Percentiles rank a stretch among this genome's conserved stretches.
Evolutionary conservation across 2,888 invertebrate genomes (phyloP).

Genomic region (Eupithecia exiguata): DNA sequence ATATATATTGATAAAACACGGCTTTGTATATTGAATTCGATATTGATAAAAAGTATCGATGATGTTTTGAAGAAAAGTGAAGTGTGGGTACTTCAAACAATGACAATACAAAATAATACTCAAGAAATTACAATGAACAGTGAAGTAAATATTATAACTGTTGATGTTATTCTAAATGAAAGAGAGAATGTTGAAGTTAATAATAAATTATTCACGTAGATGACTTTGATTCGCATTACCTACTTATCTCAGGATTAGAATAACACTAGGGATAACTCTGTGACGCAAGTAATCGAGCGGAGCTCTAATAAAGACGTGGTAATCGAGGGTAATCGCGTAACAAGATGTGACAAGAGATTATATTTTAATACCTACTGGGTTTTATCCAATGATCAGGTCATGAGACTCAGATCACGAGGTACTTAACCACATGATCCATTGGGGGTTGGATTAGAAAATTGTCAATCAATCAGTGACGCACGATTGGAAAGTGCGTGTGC

Average conservation of each 20-base stretch:
- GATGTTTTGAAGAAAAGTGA: neutral
- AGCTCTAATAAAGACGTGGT: neutral
- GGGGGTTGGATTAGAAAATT: slow-evolving; percentile 6
- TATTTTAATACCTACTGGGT: neutral
- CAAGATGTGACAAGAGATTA: neutral
- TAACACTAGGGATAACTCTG: neutral
- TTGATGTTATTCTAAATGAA: neutral
- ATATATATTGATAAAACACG: neutral
- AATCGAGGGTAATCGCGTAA: neutral
- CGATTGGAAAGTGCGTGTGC: neutral
- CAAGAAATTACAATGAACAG: neutral
- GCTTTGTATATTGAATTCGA: neutral
- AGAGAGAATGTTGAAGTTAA: neutral
- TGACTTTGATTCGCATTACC: neutral
- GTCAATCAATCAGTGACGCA: neutral
- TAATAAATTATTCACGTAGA: neutral
- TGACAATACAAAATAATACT: neutral
- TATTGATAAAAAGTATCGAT: neutral
- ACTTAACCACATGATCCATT: neutral
- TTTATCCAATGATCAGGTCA: slow-evolving; percentile 5
- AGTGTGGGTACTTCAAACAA: neutral
- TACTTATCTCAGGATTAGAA: neutral
- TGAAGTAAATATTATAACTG: neutral
- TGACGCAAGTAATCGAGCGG: neutral
- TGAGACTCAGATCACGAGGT: slow-evolving; percentile 4